phyloP scores from a whole-genome alignment of 92 coral and sea anemone genomes.

The Blastomussa wellsi region DNA sequence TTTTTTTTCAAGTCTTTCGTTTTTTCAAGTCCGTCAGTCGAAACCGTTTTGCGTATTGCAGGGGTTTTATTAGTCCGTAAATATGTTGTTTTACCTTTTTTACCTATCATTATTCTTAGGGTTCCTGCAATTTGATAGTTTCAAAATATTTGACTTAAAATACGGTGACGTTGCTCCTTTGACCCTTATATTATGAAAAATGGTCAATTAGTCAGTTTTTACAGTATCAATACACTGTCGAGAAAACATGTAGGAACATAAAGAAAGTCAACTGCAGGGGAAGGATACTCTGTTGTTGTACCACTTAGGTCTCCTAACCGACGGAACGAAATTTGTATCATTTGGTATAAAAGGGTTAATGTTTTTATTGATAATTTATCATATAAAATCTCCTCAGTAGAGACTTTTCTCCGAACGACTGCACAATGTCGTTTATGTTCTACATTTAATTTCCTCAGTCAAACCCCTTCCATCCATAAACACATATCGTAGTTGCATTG shows the following conservation, averaged over 20 bases:
- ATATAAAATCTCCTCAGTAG: neutral
- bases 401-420: neutral
- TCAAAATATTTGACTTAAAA: no score
- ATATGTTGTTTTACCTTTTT: no score
- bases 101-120: no score
- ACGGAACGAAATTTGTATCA: neutral
- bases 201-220: neutral
- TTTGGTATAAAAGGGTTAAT: neutral
- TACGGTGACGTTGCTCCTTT: no score
- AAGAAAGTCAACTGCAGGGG: neutral
- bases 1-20: no score
- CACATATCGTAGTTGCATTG: neutral
- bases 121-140: no score
- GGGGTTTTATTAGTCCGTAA: no score
- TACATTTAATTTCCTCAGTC: neutral
- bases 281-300: no score
- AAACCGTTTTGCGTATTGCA: no score
- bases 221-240: neutral
- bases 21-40: no score
- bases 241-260: neutral
- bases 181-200: neutral
- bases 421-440: neutral
- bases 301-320: neutral
- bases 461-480: neutral
- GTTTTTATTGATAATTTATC: neutral